Evolutionary conservation across 2,888 invertebrate species (phyloP).

Genomic region (Lasioglossum malachurum): DNA sequence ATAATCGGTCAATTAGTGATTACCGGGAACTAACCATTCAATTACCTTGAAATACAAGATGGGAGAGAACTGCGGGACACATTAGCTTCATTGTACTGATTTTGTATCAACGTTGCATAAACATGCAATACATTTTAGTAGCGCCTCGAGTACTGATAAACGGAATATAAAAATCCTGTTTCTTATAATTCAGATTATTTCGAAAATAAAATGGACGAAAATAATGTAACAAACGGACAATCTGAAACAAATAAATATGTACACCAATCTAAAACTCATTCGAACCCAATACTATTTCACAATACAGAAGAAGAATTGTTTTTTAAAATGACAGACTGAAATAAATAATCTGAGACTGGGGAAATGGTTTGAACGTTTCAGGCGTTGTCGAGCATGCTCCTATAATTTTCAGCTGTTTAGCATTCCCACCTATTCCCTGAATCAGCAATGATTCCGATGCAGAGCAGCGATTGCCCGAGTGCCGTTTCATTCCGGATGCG

Average conservation of each 20-base stretch:
- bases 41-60: neutral
- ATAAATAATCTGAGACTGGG: neutral
- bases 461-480: constrained; percentile 8
- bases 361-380: neutral
- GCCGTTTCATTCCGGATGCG: constrained; percentile 11
- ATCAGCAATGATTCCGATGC: constrained; percentile 47
- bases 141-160: neutral
- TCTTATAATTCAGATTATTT: neutral
- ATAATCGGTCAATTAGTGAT: neutral
- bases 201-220: neutral
- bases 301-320: neutral
- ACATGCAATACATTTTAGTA: neutral
- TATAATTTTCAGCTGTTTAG: constrained; percentile 4
- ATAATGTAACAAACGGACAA: neutral
- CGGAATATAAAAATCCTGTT: neutral
- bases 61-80: neutral
- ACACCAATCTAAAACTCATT: neutral
- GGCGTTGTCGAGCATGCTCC: neutral
- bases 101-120: neutral
- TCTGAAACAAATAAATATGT: neutral
- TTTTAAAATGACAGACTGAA: too few relatives aligned
- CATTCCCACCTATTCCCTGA: constrained; percentile 21
- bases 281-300: neutral
- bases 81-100: neutral
- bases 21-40: neutral